phyloP scores from a whole-genome alignment of 2,888 invertebrate species.

The Sinotaia quadrata region DNA sequence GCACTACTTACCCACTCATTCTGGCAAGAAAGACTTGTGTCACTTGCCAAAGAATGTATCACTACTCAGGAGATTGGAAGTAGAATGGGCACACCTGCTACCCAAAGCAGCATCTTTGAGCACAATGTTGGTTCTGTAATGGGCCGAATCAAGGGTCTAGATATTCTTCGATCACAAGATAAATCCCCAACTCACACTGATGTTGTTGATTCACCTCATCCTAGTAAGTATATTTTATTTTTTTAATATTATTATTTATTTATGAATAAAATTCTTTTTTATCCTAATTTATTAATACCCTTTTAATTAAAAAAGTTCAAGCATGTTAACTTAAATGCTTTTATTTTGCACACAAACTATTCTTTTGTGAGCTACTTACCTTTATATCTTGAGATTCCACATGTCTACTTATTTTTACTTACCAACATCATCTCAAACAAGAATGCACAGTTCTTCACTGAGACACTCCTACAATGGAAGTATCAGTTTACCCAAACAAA shows the following conservation, averaged over 20 bases:
- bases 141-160: constrained; percentile 59
- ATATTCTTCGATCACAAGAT: constrained; percentile 49
- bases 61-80: constrained; percentile 49
- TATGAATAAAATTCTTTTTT: not conserved
- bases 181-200: constrained; percentile 49
- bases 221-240: constrained; percentile 3
- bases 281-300: no score
- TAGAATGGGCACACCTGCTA: constrained; percentile 49
- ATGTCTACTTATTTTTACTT: no score
- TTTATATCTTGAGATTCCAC: no score
- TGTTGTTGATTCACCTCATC: constrained; percentile 36
- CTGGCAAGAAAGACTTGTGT: constrained; percentile 68
- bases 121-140: constrained; percentile 58
- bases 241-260: constrained; percentile 1
- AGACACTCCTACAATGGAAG: no score
- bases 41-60: constrained; percentile 63
- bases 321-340: no score
- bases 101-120: constrained; percentile 58
- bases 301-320: no score
- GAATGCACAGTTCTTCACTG: no score
- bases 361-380: no score
- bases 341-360: no score
- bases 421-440: no score
- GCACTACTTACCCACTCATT: constrained; percentile 70
- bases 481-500: no score